Evolutionary conservation across 2,888 invertebrate species (phyloP).

Genomic region (Andrena bucephala): DNA sequence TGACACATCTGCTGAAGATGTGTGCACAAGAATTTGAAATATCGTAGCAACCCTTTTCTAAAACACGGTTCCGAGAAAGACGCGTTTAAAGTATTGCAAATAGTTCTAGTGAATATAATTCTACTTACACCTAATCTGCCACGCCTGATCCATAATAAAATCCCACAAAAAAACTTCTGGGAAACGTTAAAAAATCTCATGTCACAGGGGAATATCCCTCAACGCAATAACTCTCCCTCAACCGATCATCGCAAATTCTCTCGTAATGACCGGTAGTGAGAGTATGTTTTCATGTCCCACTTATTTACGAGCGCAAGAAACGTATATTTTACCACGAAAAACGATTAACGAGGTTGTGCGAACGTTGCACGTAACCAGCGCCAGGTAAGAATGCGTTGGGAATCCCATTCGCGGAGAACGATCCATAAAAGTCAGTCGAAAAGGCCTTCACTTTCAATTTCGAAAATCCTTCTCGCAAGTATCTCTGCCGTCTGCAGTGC

Average conservation of each 20-base stretch:
- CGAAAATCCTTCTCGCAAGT: background rate
- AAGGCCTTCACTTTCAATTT: background rate
- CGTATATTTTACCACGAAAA: background rate
- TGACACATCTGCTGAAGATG: too few species aligned
- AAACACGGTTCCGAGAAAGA: too few species aligned
- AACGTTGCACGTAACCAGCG: background rate
- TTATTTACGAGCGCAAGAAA: background rate
- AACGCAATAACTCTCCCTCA: background rate
- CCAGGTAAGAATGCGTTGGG: background rate
- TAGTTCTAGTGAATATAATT: too few species aligned
- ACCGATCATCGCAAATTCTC: background rate
- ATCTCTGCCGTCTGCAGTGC: background rate
- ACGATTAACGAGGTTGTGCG: background rate
- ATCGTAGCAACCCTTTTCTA: too few species aligned
- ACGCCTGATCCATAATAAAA: too few species aligned
- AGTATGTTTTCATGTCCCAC: background rate
- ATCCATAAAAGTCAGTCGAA: background rate
- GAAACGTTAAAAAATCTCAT: too few species aligned
- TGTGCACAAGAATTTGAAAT: too few species aligned
- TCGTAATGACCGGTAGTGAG: background rate
- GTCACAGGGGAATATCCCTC: too few species aligned
- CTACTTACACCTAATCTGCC: too few species aligned
- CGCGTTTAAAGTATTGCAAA: too few species aligned
- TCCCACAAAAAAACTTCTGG: background rate
- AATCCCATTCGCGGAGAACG: background rate